Percentiles rank a stretch among this genome's conserved stretches.
Conservation (phyloP, 2,888 invertebrate species). For the Drosophila ustulata region DNA sequence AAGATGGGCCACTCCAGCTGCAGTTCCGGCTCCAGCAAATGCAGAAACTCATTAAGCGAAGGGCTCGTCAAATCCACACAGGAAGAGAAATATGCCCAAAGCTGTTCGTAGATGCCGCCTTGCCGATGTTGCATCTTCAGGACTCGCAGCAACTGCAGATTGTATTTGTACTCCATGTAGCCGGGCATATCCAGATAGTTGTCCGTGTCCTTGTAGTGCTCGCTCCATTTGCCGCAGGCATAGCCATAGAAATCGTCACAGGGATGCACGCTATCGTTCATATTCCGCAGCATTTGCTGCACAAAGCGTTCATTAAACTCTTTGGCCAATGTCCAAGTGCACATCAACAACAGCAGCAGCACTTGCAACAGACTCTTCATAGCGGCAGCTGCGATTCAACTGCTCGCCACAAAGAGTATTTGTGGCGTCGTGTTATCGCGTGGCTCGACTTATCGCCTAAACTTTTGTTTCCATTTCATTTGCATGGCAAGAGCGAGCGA, state of each 20-base stretch:
- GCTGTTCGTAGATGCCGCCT: slow-evolving; percentile 47
- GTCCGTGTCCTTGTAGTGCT: slow-evolving; percentile 50
- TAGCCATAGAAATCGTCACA: slow-evolving; percentile 78
- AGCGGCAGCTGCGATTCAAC: slow-evolving; percentile 44
- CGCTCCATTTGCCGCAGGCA: slow-evolving; percentile 78
- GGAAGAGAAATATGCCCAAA: slow-evolving; percentile 63
- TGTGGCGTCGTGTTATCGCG: slow-evolving; percentile 33
- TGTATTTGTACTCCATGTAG: slow-evolving; percentile 74
- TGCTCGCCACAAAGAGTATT: slow-evolving; percentile 24
- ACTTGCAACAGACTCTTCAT: slow-evolving; percentile 49
- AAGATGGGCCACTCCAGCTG: slow-evolving; percentile 77
- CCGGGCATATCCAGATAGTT: slow-evolving; percentile 77
- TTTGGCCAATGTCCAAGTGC: slow-evolving; percentile 6
- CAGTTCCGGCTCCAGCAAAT: slow-evolving; percentile 59
- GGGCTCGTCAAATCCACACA: slow-evolving; percentile 62
- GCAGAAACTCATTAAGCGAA: slow-evolving; percentile 65
- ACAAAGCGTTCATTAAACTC: slow-evolving; percentile 49
- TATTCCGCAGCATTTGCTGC: slow-evolving; percentile 60
- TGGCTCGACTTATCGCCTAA: slow-evolving; percentile 40
- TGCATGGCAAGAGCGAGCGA: background rate
- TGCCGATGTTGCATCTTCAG: slow-evolving; percentile 26
- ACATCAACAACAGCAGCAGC: slow-evolving; percentile 22
- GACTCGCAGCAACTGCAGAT: slow-evolving; percentile 59
- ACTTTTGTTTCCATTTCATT: slow-evolving; percentile 38
- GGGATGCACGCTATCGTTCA: slow-evolving; percentile 64